Conservation (phyloP, 2,113 vertebrate species). For the Geothlypis trichas region DNA sequence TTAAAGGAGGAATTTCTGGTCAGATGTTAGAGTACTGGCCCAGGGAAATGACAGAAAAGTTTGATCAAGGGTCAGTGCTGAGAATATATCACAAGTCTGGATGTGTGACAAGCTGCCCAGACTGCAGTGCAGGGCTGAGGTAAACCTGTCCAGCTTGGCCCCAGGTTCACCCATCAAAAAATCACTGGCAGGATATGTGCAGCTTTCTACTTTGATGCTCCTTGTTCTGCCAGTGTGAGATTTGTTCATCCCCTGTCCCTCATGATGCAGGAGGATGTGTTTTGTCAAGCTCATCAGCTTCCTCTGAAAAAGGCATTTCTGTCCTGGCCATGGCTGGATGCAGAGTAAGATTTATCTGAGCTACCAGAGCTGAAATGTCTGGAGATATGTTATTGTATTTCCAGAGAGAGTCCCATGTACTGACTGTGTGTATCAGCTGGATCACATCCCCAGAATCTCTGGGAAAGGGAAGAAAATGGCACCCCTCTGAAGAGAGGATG, state of each 20-base stretch:
- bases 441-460: neutral
- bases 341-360: neutral
- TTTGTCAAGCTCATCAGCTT: neutral
- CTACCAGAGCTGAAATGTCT: neutral
- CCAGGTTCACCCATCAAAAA: neutral
- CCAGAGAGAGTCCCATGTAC: neutral
- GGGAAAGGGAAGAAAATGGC: neutral
- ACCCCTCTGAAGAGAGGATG: neutral
- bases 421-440: neutral
- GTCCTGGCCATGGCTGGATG: neutral
- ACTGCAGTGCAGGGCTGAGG: neutral
- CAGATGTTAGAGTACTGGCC: neutral
- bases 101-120: neutral
- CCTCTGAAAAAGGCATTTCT: neutral
- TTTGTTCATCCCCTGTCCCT: neutral
- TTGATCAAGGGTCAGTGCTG: neutral
- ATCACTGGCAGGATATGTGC: neutral
- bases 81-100: neutral
- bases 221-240: neutral
- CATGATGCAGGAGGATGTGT: rapidly evolving
- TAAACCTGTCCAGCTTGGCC: neutral
- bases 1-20: neutral
- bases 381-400: neutral
- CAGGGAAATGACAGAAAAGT: neutral
- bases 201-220: neutral